Conservation (phyloP, 2,113 vertebrate genomes). For the Aleadryas rufinucha region DNA sequence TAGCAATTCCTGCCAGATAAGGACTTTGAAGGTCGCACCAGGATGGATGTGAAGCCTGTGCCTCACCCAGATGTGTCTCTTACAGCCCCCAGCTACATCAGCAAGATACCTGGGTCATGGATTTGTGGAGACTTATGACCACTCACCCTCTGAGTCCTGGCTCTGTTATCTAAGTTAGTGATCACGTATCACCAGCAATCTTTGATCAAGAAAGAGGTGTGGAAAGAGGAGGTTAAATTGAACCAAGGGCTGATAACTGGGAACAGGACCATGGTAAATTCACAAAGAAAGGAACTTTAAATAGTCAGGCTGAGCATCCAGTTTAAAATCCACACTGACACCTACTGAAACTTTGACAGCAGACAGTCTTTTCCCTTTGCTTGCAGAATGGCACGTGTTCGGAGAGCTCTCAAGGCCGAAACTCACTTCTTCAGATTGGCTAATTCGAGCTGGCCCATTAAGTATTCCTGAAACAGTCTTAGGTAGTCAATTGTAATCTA, state of each 20-base stretch:
- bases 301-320: not conserved
- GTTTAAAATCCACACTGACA: constrained; percentile 54
- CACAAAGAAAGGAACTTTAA: not conserved
- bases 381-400: not conserved
- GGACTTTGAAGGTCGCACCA: not conserved
- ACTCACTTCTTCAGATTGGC: constrained; percentile 11
- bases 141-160: not conserved
- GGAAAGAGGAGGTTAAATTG: not conserved
- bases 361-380: not conserved
- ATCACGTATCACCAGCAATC: not conserved
- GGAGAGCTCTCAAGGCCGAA: constrained; percentile 9
- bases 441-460: constrained; percentile 47
- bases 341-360: constrained; percentile 34
- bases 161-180: not conserved
- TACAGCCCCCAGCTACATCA: not conserved
- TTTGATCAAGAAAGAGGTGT: not conserved
- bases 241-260: not conserved
- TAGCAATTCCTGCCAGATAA: constrained; percentile 21
- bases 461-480: constrained; percentile 48
- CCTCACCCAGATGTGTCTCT: not conserved
- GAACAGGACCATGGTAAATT: not conserved
- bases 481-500: constrained; percentile 30
- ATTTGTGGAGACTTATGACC: not conserved
- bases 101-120: not conserved
- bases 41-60: not conserved